A percentile compares a stretch with the other conserved stretches of the same genome.
These are phyloP conservation scores for Halocynthia roretzi DNA, from an alignment of 23 tunicate genomes.

Conservation along the genomic window DNA sequence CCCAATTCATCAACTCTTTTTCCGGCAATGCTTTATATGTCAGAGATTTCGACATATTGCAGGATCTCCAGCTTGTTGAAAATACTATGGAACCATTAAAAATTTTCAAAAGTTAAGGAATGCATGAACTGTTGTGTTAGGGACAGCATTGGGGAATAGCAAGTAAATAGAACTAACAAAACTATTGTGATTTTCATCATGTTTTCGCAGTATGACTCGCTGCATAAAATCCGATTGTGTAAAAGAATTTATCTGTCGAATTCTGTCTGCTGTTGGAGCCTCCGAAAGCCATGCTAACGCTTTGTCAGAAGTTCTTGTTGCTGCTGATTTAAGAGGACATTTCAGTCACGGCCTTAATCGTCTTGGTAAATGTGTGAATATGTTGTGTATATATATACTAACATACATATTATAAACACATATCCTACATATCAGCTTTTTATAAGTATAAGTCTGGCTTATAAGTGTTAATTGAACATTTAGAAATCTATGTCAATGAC, in stretches of 20 bases:
- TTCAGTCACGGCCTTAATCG: constrained; percentile 94
- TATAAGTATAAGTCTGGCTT: neutral
- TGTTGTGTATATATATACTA: neutral
- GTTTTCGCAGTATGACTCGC: constrained; percentile 17
- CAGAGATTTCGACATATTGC: no score
- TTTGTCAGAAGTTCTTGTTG: constrained; percentile 63
- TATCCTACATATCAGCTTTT: no score
- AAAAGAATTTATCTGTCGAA: constrained; percentile 36
- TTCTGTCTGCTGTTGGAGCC: constrained; percentile 64
- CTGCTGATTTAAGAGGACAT: constrained; percentile 95
- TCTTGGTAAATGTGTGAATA: constrained; percentile 44
- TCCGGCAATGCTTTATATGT: no score
- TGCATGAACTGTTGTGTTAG: no score
- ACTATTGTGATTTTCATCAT: no score
- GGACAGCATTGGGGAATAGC: no score
- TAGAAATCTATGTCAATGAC: constrained; percentile 94
- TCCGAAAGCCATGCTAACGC: constrained; percentile 39
- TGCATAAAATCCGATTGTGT: constrained; percentile 35
- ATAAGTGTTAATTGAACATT: neutral
- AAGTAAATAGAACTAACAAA: no score
- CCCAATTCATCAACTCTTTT: no score
- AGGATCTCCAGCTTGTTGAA: no score
- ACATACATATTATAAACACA: neutral
- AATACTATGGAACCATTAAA: no score
- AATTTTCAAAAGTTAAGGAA: no score